phyloP scores from a whole-genome alignment of 2,888 invertebrate species.

The Tiliacea citrago region DNA sequence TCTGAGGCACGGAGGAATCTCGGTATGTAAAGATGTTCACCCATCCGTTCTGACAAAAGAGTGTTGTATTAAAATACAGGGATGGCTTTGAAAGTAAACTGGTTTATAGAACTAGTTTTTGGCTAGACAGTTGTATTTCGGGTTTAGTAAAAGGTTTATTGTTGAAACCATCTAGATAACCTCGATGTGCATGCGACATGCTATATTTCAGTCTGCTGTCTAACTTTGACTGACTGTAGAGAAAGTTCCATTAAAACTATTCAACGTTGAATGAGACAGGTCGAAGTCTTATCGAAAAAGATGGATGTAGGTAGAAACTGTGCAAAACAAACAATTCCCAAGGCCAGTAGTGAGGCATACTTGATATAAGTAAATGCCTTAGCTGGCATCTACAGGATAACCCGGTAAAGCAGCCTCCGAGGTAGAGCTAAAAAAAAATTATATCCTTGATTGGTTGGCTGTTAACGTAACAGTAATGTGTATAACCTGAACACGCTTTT shows the following conservation, averaged over 20 bases:
- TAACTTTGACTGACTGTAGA: slow-evolving; percentile 7
- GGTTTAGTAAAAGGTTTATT: slow-evolving; percentile 50
- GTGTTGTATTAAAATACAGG: slow-evolving; percentile 42
- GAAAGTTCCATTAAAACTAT: slow-evolving; percentile 38
- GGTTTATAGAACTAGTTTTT: slow-evolving; percentile 59
- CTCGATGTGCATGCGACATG: slow-evolving; percentile 24
- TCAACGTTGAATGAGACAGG: slow-evolving; percentile 4
- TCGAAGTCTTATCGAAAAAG: background rate
- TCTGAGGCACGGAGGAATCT: too few relatives aligned
- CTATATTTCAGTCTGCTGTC: slow-evolving; percentile 22
- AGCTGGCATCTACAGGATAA: too few relatives aligned
- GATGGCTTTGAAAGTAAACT: slow-evolving; percentile 39
- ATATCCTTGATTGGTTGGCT: background rate
- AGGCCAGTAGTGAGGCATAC: background rate
- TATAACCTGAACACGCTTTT: too few relatives aligned
- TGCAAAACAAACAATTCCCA: background rate
- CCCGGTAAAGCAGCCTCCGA: too few relatives aligned
- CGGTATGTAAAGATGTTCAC: too few relatives aligned
- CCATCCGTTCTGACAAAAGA: slow-evolving; percentile 17
- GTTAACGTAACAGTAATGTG: background rate
- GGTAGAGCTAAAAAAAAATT: too few relatives aligned
- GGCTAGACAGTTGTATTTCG: slow-evolving; percentile 37
- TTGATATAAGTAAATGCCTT: too few relatives aligned
- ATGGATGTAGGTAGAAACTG: background rate
- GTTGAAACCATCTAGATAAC: slow-evolving; percentile 50